Evolutionary conservation across 2,113 vertebrate species (phyloP).

Genomic region (Chroicocephalus ridibundus): DNA sequence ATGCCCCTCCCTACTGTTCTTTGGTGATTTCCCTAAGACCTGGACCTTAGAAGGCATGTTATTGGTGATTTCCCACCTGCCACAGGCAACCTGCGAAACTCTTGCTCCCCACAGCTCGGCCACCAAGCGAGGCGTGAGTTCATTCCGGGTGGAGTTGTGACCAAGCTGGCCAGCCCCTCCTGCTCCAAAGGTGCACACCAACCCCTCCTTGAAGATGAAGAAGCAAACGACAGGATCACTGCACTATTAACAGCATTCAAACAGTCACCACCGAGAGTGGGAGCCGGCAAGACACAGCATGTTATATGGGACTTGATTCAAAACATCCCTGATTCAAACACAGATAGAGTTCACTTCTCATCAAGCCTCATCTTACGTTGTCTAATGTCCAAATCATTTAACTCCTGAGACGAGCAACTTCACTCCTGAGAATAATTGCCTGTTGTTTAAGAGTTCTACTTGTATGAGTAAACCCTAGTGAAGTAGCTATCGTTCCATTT

Average conservation of each 20-base stretch:
- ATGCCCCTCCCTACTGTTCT: not conserved
- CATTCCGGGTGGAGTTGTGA: slow-evolving; percentile 66
- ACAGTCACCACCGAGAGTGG: not conserved
- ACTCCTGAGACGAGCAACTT: not conserved
- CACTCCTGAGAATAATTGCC: not conserved
- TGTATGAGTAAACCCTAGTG: not conserved
- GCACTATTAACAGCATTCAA: not conserved
- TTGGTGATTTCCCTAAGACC: not conserved
- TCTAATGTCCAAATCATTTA: not conserved
- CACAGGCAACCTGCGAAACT: slow-evolving; percentile 72
- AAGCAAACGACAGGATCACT: not conserved
- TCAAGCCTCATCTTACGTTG: not conserved
- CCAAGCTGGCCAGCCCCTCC: slow-evolving; percentile 79
- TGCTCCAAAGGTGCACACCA: slow-evolving; percentile 78
- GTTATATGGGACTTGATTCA: not conserved
- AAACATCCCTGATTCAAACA: not conserved
- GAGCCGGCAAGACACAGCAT: not conserved
- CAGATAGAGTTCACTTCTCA: not conserved
- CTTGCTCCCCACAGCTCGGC: slow-evolving; percentile 57
- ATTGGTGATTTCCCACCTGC: slow-evolving; percentile 66
- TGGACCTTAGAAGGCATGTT: not conserved
- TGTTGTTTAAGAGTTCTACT: not conserved
- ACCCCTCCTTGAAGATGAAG: slow-evolving; percentile 67
- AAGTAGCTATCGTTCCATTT: not conserved
- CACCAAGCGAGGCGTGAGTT: slow-evolving; percentile 68